These are phyloP conservation scores for Erpobdella octoculata DNA, from an alignment of 2,888 invertebrate genomes.

Conservation along the genomic window DNA sequence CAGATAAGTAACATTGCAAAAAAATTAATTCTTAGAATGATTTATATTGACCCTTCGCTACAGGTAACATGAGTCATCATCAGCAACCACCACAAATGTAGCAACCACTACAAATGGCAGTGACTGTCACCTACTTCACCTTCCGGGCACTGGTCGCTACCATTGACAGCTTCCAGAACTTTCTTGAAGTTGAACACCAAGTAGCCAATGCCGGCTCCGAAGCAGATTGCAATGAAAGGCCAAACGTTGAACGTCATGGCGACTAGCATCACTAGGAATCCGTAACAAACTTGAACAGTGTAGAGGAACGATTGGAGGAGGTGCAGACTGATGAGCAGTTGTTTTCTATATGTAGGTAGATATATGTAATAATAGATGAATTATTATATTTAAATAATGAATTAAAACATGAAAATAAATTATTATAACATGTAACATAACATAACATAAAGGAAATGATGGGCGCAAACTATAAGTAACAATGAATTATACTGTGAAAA, in stretches of 20 bases:
- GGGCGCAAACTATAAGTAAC: too few relatives aligned
- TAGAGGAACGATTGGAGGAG: conserved; percentile 29
- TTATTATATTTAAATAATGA: too few relatives aligned
- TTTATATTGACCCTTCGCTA: not conserved
- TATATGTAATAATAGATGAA: too few relatives aligned
- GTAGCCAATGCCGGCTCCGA: conserved; percentile 29
- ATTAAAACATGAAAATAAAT: too few relatives aligned
- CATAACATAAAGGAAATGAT: too few relatives aligned
- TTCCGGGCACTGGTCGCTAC: not conserved
- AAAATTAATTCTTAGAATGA: not conserved
- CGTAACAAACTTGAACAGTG: conserved; percentile 27
- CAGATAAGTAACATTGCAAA: too few relatives aligned
- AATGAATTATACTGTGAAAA: too few relatives aligned
- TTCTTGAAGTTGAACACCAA: conserved; percentile 27
- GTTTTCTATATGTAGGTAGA: not conserved
- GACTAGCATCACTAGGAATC: conserved; percentile 33
- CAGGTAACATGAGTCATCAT: not conserved
- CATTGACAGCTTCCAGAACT: not conserved
- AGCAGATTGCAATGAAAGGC: conserved; percentile 26
- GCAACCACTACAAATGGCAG: conserved; percentile 6
- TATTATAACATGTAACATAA: too few relatives aligned
- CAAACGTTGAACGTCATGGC: conserved; percentile 35
- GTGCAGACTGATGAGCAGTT: conserved; percentile 16
- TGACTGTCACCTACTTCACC: not conserved
- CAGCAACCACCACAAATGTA: too few relatives aligned